A percentile compares a stretch with the other conserved stretches of the same genome.
phyloP scores from a whole-genome alignment of 2,888 invertebrate species.

The Smittia aterrima region DNA sequence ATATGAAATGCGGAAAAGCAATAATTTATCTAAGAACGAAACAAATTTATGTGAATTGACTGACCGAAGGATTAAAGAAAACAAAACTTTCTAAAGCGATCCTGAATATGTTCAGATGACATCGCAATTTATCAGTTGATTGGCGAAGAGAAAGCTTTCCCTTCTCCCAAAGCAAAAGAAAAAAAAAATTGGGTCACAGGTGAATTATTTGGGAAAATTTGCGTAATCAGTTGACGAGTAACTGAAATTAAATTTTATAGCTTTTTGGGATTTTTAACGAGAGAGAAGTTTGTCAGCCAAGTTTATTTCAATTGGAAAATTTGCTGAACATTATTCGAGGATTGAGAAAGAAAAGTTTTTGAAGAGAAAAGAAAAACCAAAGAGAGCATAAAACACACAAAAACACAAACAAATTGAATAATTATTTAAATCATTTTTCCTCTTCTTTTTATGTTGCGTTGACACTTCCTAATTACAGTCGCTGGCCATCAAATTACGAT shows the following conservation, averaged over 20 bases:
- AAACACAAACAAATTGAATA: neutral
- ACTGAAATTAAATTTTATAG: too few species aligned
- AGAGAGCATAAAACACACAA: slow-evolving; percentile 18
- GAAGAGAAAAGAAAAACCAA: slow-evolving; percentile 16
- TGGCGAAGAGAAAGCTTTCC: neutral
- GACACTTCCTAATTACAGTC: neutral
- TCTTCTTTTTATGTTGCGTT: neutral
- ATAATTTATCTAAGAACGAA: neutral
- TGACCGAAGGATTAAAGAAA: neutral
- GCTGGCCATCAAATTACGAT: slow-evolving; percentile 1
- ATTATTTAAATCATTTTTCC: neutral
- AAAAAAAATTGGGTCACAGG: too few species aligned
- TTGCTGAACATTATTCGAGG: too few species aligned
- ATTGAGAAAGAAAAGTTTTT: neutral
- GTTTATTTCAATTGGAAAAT: too few species aligned
- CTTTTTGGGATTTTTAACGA: too few species aligned
- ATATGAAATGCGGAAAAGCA: neutral
- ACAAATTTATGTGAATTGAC: neutral
- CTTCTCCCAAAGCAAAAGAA: too few species aligned
- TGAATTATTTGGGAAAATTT: neutral
- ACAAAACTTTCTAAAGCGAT: neutral
- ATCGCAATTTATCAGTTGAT: neutral
- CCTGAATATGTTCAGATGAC: neutral
- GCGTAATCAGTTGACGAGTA: too few species aligned
- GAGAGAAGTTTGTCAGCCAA: too few species aligned